Evolutionary conservation across 35 echinoderm and acorn worm genomes (phyloP).

Genomic region (Holothuria glaberrima): DNA sequence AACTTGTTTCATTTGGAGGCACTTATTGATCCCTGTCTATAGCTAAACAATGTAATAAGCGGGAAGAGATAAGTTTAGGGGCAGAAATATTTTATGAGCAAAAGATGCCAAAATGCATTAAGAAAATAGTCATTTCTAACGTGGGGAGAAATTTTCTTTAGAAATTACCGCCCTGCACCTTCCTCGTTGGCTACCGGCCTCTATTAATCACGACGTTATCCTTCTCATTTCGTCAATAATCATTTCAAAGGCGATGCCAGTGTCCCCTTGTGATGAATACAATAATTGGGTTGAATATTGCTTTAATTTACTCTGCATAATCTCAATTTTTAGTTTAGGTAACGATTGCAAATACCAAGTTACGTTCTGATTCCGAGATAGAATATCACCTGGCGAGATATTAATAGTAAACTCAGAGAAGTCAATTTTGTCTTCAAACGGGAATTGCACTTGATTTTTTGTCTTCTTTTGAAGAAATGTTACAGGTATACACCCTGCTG

Average conservation of each 20-base stretch:
- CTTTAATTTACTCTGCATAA: slow-evolving; percentile 25
- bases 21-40: too few species aligned
- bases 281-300: slow-evolving; percentile 10
- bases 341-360: slow-evolving; percentile 23
- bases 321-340: slow-evolving; percentile 32
- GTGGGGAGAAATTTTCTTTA: too few species aligned
- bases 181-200: too few species aligned
- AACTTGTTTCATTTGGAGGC: too few species aligned
- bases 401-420: slow-evolving; percentile 30
- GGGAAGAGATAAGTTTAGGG: too few species aligned
- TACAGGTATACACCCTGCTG: slow-evolving; percentile 53
- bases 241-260: slow-evolving; percentile 36
- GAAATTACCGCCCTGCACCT: too few species aligned
- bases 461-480: slow-evolving; percentile 44
- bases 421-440: slow-evolving; percentile 40
- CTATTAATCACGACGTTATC: slow-evolving; percentile 12
- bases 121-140: too few species aligned
- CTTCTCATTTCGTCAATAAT: slow-evolving; percentile 36
- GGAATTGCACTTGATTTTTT: slow-evolving; percentile 32
- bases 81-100: too few species aligned
- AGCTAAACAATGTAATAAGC: too few species aligned
- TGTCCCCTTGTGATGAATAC: background rate
- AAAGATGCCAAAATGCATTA: too few species aligned
- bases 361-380: background rate
- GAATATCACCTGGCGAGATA: slow-evolving; percentile 4